Conservation (phyloP, 2,113 vertebrate species). For the cattle (Bos taurus) region ARS-UCD2.0 NC_037336.1:15150001-15150500, state of each 20-base stretch:
- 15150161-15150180: background rate
- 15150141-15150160: background rate
- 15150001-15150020: background rate
- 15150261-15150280: background rate
- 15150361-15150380: background rate
- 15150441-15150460: background rate
- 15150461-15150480: background rate
- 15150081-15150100: background rate
- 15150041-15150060: background rate
- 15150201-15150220: background rate
- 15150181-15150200: background rate
- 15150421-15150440: background rate
- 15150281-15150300: background rate
- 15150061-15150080: background rate
- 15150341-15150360: background rate
- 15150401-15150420: background rate
- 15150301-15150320: background rate
- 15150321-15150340: background rate
- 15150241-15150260: background rate
- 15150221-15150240: conserved; percentile 14
- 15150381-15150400: background rate
- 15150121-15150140: background rate
- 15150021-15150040: background rate
- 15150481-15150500: background rate
- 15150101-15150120: background rate